Conservation (phyloP, 2,113 vertebrate species). For the Sinocyclocheilus rhinocerous region DNA sequence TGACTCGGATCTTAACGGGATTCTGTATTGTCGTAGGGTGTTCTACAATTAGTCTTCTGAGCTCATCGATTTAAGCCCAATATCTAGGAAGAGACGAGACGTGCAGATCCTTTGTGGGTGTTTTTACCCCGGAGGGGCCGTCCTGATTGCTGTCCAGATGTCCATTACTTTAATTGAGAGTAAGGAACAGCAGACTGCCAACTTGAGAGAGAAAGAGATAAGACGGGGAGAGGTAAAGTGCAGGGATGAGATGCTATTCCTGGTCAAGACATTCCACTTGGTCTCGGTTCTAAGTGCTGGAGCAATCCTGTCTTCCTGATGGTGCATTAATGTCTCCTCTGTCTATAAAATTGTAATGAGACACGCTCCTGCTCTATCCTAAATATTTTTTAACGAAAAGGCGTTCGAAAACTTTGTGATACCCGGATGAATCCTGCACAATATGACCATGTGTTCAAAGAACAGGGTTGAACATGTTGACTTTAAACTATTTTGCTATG, state of each 20-base stretch:
- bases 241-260: constrained; percentile 35
- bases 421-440: no score
- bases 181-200: constrained; percentile 51
- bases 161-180: constrained; percentile 60
- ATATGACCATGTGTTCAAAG: no score
- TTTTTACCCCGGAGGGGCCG: constrained; percentile 42
- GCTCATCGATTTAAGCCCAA: constrained; percentile 44
- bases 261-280: constrained; percentile 24
- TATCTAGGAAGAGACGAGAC: constrained; percentile 38
- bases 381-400: background rate
- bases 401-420: no score
- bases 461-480: background rate
- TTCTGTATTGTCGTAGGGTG: constrained; percentile 16
- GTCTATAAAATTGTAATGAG: constrained; percentile 22
- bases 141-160: constrained; percentile 53
- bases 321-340: constrained; percentile 22
- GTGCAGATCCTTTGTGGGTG: constrained; percentile 43
- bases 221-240: constrained; percentile 1
- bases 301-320: constrained; percentile 26
- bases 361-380: background rate
- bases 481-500: background rate
- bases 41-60: constrained; percentile 41
- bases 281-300: constrained; percentile 26
- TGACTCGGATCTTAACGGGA: constrained; percentile 2
- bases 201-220: constrained; percentile 20